phyloP scores from a whole-genome alignment of 2,113 vertebrate species.

The Larimichthys crocea region DNA sequence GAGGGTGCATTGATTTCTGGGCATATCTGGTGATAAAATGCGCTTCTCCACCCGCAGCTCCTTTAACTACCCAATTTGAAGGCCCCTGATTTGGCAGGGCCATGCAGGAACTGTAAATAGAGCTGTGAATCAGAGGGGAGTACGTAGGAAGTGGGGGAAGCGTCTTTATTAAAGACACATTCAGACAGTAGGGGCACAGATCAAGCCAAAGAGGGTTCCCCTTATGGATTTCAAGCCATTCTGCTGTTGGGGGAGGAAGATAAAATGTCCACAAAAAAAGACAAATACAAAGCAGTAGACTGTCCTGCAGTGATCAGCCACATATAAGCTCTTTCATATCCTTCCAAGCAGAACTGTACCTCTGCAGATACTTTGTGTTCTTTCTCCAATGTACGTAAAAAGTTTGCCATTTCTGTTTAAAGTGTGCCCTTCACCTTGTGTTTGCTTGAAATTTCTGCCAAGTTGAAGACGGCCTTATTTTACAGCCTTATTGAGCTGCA shows the following conservation, averaged over 20 bases:
- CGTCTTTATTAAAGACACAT: slow-evolving; percentile 66
- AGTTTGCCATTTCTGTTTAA: slow-evolving; percentile 40
- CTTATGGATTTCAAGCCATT: slow-evolving; percentile 33
- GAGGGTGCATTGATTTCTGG: slow-evolving; percentile 83
- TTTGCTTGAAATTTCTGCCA: slow-evolving; percentile 41
- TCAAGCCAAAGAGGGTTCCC: slow-evolving; percentile 33
- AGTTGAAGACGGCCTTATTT: slow-evolving; percentile 38
- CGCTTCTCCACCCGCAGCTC: slow-evolving; percentile 71
- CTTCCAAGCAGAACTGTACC: slow-evolving; percentile 2
- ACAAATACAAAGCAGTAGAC: neutral
- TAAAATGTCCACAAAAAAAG: slow-evolving; percentile 41
- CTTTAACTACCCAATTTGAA: slow-evolving; percentile 84
- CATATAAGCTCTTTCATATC: slow-evolving; percentile 5
- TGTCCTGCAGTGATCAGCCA: slow-evolving; percentile 5
- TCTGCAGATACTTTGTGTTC: slow-evolving; percentile 11
- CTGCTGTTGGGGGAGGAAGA: slow-evolving; percentile 23
- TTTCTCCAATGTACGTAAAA: slow-evolving; percentile 20
- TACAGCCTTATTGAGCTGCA: slow-evolving; percentile 49
- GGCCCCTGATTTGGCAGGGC: slow-evolving; percentile 75
- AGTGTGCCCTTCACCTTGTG: slow-evolving; percentile 44
- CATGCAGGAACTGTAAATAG: slow-evolving; percentile 81
- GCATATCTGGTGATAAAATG: slow-evolving; percentile 84
- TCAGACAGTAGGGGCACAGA: slow-evolving; percentile 44
- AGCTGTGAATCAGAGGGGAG: slow-evolving; percentile 71
- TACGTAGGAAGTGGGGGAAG: slow-evolving; percentile 46